phyloP scores from a whole-genome alignment of 2,113 vertebrate species.

The Anser brachyrhynchus region DNA sequence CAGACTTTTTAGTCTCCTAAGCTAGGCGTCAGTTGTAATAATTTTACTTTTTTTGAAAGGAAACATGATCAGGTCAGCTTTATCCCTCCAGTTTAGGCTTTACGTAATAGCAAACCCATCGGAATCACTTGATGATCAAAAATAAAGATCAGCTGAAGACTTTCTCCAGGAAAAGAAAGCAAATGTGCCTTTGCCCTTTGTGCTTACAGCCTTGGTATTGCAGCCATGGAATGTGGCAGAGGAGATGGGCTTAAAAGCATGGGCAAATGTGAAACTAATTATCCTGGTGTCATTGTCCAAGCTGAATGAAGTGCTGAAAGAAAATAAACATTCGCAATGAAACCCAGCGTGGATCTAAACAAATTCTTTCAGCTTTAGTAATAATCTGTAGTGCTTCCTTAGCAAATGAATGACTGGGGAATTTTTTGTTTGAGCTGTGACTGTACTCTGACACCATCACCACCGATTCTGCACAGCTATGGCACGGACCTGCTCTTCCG shows the following conservation, averaged over 20 bases:
- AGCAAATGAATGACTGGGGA: not conserved
- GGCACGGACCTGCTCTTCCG: not conserved
- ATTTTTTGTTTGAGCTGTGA: not conserved
- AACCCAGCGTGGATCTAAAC: slow-evolving; percentile 43
- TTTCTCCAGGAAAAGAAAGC: not conserved
- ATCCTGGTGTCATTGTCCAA: not conserved
- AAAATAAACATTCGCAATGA: slow-evolving; percentile 33
- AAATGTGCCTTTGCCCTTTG: not conserved
- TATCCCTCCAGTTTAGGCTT: not conserved
- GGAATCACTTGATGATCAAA: not conserved
- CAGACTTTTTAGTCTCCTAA: not conserved
- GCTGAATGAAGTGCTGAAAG: slow-evolving; percentile 44
- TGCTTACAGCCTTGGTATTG: not conserved
- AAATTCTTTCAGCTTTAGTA: slow-evolving; percentile 61
- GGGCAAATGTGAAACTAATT: slow-evolving; percentile 52
- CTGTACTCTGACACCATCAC: not conserved
- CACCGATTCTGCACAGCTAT: fast-evolving
- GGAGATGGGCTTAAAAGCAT: not conserved
- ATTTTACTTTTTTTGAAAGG: not conserved
- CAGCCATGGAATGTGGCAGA: not conserved
- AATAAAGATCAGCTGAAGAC: not conserved
- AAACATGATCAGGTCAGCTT: not conserved
- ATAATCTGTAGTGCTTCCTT: slow-evolving; percentile 10
- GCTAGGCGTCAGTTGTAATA: not conserved
- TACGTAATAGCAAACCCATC: not conserved